Base-by-base conservation (phyloP, 92 coral and sea anemone species). In the Siderastrea siderea region DNA sequence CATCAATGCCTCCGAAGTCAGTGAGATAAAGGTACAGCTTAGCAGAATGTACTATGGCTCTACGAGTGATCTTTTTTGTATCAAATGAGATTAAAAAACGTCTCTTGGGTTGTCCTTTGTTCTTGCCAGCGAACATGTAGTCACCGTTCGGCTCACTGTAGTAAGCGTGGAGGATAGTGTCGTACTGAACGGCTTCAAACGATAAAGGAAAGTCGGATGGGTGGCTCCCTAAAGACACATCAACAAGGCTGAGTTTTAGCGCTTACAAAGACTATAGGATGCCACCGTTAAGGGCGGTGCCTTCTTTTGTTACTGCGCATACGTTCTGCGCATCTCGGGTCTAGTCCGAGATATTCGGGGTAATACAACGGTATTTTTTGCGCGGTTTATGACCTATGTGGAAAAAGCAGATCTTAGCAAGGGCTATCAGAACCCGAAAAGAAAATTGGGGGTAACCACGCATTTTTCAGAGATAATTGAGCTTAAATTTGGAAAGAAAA, bases 51-150 rank as follows among this genome's bases (percentile, higher is more conserved):
- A 97, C 87, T 9, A 89, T 90, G 5, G 92, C 91, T 74, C 98
- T 88, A 16, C 97, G 81, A 8, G 94, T 86, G 19, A 97, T 90
- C 62, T 85, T 93, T 61, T 88, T 87, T 55, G 93, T 79, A 64
- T 97, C 94, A 72, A 97, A 97, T 51, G 95, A 93, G 54, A 97
- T 87, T 12, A 97, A 85, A 89, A 95, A 90, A 17, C 99, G 92
- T 55, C 92, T 93, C 88, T 91, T 97, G 14, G 92, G 53, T 11
- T 87, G 89, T 10, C 92, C 91, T 48, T 64, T 81, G 83, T 90
- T 79, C 74, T 92, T 92, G 54, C 99, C 99, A 55, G 93, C 96
- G 16, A 86, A 68, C 69, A 97, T 86, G 89, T 87, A 85, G 75
- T 97, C 93, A 60, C 86, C 75, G 65, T 86, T 81, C 1, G 95